phyloP scores from a whole-genome alignment of 2,113 vertebrate species.

The Penelope pileata region DNA sequence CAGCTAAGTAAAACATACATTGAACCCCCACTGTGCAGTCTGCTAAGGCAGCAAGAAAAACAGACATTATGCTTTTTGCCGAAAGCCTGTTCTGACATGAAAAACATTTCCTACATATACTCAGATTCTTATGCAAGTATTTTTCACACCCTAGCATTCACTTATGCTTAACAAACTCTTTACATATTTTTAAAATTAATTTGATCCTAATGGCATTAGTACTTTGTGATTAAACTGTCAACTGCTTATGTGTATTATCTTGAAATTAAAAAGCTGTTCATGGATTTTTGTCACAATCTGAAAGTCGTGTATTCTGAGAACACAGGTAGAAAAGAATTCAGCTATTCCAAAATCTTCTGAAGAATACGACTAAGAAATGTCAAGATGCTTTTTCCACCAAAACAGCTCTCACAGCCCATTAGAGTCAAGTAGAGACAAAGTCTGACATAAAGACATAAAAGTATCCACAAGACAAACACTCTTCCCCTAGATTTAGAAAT shows the following conservation, averaged over 20 bases:
- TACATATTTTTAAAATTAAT: not conserved
- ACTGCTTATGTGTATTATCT: not conserved
- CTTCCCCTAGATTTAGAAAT: not conserved
- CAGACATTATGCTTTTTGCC: not conserved
- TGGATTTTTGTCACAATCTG: not conserved
- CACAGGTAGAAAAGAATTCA: not conserved
- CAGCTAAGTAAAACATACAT: rapidly evolving
- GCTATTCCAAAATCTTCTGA: not conserved
- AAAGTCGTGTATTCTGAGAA: not conserved
- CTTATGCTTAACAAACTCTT: not conserved
- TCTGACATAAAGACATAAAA: not conserved
- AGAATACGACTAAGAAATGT: not conserved
- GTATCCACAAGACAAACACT: not conserved
- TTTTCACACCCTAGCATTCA: not conserved
- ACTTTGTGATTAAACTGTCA: not conserved
- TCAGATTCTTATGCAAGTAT: not conserved
- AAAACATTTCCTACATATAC: not conserved
- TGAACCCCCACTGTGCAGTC: not conserved
- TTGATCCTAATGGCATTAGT: not conserved
- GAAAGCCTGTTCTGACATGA: not conserved
- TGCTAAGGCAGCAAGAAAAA: not conserved
- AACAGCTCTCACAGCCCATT: not conserved
- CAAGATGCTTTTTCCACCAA: not conserved
- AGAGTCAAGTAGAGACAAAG: not conserved
- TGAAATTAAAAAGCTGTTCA: not conserved